Evolutionary conservation across 2,888 invertebrate genomes (phyloP).

Genomic region (Hyalella azteca): DNA sequence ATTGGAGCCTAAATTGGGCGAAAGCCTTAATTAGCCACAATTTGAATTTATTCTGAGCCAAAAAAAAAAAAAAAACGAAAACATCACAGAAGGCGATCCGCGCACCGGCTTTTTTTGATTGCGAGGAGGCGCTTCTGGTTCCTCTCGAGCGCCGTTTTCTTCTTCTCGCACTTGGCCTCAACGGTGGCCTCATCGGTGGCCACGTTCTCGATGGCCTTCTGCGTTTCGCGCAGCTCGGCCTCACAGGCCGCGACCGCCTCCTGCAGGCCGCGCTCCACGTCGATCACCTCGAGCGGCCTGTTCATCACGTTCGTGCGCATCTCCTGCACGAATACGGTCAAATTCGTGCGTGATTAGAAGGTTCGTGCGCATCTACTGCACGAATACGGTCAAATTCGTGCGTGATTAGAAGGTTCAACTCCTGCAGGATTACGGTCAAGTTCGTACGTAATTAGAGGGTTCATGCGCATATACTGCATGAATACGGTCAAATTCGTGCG

Average conservation of each 20-base stretch:
- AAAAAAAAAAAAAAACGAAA: constrained; percentile 46
- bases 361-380: constrained; percentile 75
- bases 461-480: constrained; percentile 74
- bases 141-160: constrained; percentile 85
- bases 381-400: too few relatives aligned
- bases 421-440: constrained; percentile 68
- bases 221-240: constrained; percentile 69
- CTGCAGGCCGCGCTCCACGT: constrained; percentile 72
- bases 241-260: constrained; percentile 75
- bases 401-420: constrained; percentile 77
- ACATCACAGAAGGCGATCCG: constrained; percentile 41
- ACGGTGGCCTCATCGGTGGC: constrained; percentile 86
- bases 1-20: too few relatives aligned
- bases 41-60: too few relatives aligned
- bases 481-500: too few relatives aligned
- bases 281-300: constrained; percentile 79
- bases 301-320: constrained; percentile 80
- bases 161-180: constrained; percentile 89
- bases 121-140: constrained; percentile 92
- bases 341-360: constrained; percentile 83
- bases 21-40: too few relatives aligned
- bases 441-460: constrained; percentile 80
- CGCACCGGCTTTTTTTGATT: constrained; percentile 87
- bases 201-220: constrained; percentile 77
- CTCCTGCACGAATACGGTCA: constrained; percentile 69